These are phyloP conservation scores for Nezara viridula DNA, from an alignment of 2,888 invertebrate species.

Conservation along the genomic window DNA sequence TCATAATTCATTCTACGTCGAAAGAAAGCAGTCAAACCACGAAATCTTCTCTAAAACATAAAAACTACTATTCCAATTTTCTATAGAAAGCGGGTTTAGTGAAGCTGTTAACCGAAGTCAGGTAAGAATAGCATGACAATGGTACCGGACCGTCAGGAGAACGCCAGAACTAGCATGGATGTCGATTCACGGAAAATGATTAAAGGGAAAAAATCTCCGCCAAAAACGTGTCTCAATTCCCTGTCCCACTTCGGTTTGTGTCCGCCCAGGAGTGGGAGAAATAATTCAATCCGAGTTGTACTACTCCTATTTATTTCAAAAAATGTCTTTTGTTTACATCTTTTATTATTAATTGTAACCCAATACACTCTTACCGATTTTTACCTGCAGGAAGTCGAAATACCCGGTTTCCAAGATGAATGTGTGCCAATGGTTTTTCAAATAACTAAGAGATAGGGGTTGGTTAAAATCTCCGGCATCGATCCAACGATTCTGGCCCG, in stretches of 20 bases:
- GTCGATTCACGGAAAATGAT: constrained; percentile 7
- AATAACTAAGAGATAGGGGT: no score
- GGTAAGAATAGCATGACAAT: constrained; percentile 7
- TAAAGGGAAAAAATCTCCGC: constrained; percentile 6
- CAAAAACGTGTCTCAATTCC: background rate
- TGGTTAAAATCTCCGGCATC: no score
- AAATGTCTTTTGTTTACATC: no score
- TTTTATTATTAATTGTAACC: no score
- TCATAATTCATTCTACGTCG: background rate
- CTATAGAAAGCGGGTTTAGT: constrained; percentile 14
- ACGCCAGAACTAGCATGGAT: background rate
- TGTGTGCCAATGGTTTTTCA: no score
- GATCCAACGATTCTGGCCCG: no score
- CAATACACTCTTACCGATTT: no score
- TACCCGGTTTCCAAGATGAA: no score
- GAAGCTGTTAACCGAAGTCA: background rate
- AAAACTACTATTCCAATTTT: background rate
- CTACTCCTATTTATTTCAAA: no score
- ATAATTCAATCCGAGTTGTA: no score
- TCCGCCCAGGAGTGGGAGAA: background rate
- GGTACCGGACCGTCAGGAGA: background rate
- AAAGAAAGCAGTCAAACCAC: background rate
- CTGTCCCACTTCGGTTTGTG: background rate
- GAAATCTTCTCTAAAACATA: background rate
- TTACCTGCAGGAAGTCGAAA: no score